Evolutionary conservation across 2,888 invertebrate species (phyloP).

Genomic region (Agrypnus murinus): DNA sequence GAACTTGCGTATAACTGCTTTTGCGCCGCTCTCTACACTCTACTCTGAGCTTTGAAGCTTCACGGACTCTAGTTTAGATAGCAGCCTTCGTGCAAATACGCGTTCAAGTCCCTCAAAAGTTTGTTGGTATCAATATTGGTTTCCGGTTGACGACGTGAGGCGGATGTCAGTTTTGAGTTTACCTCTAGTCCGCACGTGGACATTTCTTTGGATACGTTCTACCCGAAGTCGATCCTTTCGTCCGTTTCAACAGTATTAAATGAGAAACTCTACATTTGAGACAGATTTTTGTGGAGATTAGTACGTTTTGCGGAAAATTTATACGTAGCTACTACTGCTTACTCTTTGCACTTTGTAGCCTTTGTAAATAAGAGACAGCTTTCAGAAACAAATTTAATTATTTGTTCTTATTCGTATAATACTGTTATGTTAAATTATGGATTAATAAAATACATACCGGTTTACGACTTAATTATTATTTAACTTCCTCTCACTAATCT

Average conservation of each 20-base stretch:
- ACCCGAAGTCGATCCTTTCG: constrained; percentile 61
- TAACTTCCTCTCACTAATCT: background rate
- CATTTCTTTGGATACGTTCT: constrained; percentile 56
- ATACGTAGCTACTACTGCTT: constrained; percentile 15
- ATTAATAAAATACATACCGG: constrained; percentile 5
- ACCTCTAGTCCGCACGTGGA: constrained; percentile 61
- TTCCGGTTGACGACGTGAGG: constrained; percentile 62
- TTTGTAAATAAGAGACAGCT: constrained; percentile 1
- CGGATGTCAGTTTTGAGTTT: constrained; percentile 64
- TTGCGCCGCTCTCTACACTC: constrained; percentile 51
- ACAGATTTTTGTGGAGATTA: constrained; percentile 65
- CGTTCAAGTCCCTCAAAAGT: constrained; percentile 54
- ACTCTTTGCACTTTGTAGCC: constrained; percentile 15
- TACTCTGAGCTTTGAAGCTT: constrained; percentile 64
- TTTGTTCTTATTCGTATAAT: background rate
- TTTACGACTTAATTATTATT: constrained; percentile 3
- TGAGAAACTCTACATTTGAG: constrained; percentile 62
- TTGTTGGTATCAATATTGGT: constrained; percentile 61
- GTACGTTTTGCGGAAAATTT: constrained; percentile 48
- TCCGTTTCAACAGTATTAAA: constrained; percentile 65
- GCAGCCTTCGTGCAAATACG: constrained; percentile 41
- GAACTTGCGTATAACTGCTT: constrained; percentile 62
- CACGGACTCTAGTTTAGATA: constrained; percentile 61
- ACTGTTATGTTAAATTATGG: constrained; percentile 2
- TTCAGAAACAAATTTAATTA: background rate